Percentiles rank a stretch among this genome's conserved stretches.
phyloP scores from a whole-genome alignment of 2,888 invertebrate genomes.

The Perdita meconis region DNA sequence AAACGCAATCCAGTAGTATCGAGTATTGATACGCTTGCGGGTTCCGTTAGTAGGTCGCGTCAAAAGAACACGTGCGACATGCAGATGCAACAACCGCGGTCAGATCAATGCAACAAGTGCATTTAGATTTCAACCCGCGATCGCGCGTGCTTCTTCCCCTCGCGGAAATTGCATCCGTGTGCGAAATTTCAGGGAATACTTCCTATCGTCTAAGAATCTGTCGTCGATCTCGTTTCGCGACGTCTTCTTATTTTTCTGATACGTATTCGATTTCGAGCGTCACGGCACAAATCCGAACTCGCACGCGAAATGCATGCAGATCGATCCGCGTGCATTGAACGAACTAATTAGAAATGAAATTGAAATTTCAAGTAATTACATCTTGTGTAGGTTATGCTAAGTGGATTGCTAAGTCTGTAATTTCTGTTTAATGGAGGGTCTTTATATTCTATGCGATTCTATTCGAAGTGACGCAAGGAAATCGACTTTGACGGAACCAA shows the following conservation, averaged over 20 bases:
- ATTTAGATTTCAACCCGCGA: constrained; percentile 26
- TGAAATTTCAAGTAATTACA: no score
- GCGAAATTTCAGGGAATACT: constrained; percentile 1
- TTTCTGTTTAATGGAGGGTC: no score
- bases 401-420: no score
- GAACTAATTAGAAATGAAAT: no score
- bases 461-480: no score
- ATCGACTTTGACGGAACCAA: no score
- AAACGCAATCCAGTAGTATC: background rate
- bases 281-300: background rate
- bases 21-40: constrained; percentile 13
- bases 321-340: no score
- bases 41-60: constrained; percentile 3
- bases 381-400: no score
- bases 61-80: constrained; percentile 38
- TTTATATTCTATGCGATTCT: no score
- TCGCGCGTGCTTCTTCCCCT: background rate
- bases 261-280: background rate
- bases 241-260: no score
- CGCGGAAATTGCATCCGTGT: background rate
- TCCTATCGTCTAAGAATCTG: background rate
- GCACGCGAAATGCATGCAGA: background rate
- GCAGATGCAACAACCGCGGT: constrained; percentile 36
- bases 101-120: constrained; percentile 66
- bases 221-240: background rate